phyloP scores from a whole-genome alignment of 1,140 invertebrate genomes.

The Caenorhabditis inopinata region DNA sequence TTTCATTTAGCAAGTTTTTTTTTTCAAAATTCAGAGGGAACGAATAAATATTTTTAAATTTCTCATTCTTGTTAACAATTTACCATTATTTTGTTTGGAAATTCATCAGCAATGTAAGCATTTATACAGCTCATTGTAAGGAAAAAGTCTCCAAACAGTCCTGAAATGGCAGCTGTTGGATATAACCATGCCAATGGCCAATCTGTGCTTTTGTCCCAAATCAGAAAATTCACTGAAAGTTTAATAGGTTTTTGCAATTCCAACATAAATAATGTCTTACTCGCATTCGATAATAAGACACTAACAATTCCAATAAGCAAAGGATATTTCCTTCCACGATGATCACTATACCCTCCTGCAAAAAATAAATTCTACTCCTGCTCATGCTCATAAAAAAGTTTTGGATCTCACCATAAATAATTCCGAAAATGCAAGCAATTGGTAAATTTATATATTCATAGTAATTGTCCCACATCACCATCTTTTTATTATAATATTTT shows the following conservation, averaged over 20 bases:
- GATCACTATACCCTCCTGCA: slow-evolving; percentile 50
- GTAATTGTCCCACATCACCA: slow-evolving; percentile 51
- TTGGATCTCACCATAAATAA: slow-evolving; percentile 48
- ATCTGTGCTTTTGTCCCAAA: slow-evolving; percentile 49
- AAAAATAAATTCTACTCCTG: not conserved
- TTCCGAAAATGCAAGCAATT: slow-evolving; percentile 47
- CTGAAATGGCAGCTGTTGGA: slow-evolving; percentile 39
- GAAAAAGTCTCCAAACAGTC: slow-evolving; percentile 45
- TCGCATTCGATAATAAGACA: slow-evolving; percentile 35
- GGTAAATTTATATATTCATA: slow-evolving; percentile 50
- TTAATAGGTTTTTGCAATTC: too few relatives aligned
- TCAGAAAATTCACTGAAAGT: slow-evolving; percentile 46
- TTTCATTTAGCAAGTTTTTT: too few relatives aligned
- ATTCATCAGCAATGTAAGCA: slow-evolving; percentile 48
- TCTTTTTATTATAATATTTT: slow-evolving; percentile 50
- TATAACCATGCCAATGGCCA: slow-evolving; percentile 43
- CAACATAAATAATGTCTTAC: not conserved
- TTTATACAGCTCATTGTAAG: slow-evolving; percentile 51
- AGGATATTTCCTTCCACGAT: slow-evolving; percentile 44
- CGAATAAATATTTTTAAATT: too few relatives aligned
- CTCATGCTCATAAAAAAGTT: not conserved
- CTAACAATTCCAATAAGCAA: slow-evolving; percentile 44
- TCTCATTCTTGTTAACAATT: not conserved
- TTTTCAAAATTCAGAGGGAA: too few relatives aligned
- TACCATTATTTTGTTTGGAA: slow-evolving; percentile 44